Evolutionary conservation across 1,140 invertebrate genomes (phyloP).

Genomic region (Ceratina australensis): DNA sequence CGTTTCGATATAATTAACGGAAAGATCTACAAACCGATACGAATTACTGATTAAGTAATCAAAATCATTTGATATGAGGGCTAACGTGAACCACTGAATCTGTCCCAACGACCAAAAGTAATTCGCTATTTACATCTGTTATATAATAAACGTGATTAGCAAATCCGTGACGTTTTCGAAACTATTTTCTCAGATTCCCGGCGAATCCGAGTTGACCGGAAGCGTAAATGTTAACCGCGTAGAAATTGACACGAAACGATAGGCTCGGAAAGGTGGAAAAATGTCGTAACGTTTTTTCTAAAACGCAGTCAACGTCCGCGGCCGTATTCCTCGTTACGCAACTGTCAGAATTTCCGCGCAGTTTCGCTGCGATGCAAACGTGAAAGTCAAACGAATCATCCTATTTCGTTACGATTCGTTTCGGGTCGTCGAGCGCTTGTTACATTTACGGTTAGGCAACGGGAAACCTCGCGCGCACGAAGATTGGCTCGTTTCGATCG

Average conservation of each 20-base stretch:
- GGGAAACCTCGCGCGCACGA: background rate
- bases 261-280: too few species aligned
- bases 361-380: background rate
- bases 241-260: background rate
- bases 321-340: background rate
- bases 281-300: slow-evolving; percentile 2
- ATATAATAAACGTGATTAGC: slow-evolving; percentile 67
- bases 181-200: slow-evolving; percentile 8
- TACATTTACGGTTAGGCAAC: background rate
- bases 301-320: background rate
- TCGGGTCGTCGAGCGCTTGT: background rate
- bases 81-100: too few species aligned
- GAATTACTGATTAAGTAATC: slow-evolving; percentile 11
- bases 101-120: background rate
- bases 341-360: background rate
- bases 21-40: too few species aligned
- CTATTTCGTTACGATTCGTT: too few species aligned
- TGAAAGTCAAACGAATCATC: slow-evolving; percentile 20
- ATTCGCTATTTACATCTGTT: slow-evolving; percentile 23
- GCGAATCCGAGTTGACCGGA: slow-evolving; percentile 33
- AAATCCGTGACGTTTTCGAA: slow-evolving; percentile 35
- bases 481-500: slow-evolving; percentile 10
- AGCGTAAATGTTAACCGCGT: background rate
- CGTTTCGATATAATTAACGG: too few species aligned
- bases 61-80: background rate